Conservation (phyloP, 2,113 vertebrate genomes). For the Dipodomys ordii region DNA sequence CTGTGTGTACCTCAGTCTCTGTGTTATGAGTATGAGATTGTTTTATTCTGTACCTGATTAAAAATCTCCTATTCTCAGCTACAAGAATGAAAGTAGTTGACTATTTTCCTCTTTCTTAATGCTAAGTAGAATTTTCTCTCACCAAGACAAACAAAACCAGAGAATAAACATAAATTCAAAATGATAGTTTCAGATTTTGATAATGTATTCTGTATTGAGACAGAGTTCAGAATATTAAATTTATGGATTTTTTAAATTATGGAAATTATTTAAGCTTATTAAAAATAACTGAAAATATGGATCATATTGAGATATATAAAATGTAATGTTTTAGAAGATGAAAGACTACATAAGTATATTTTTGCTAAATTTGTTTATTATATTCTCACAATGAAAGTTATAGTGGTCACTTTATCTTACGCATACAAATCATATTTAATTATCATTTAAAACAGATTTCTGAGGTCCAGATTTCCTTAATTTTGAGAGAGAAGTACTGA, state of each 20-base stretch:
- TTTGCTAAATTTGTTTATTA: neutral
- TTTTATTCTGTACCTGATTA: neutral
- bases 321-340: neutral
- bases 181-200: neutral
- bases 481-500: neutral
- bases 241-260: neutral
- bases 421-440: neutral
- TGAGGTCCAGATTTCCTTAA: neutral
- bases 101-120: neutral
- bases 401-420: neutral
- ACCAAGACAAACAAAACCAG: neutral
- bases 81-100: neutral
- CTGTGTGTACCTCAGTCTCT: neutral
- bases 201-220: neutral
- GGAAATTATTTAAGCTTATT: neutral
- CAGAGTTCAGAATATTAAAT: neutral
- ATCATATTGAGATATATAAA: neutral
- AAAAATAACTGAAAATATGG: neutral
- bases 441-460: neutral
- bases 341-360: neutral
- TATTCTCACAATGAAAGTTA: neutral
- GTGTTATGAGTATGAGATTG: neutral
- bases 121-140: neutral
- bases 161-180: neutral
- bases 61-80: neutral